Evolutionary conservation across 2,888 invertebrate species (phyloP), one percentile per base, ranked within the genome.

Genomic region (Colostygia pectinataria): DNA sequence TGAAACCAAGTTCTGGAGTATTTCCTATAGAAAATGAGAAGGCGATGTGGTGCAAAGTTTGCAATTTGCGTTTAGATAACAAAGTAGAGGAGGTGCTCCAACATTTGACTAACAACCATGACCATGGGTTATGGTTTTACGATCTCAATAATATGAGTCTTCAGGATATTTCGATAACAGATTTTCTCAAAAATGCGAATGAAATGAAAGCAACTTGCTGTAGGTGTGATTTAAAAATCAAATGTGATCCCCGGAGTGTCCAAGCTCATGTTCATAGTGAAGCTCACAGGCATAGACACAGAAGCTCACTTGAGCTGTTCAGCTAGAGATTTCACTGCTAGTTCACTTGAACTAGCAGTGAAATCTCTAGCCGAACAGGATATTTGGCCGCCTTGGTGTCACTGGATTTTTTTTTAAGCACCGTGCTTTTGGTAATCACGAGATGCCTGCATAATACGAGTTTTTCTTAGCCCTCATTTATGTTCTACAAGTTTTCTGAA

Each of bases 21-120:
- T 37, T 37, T 27, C 9, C 37, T 9, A 4, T 27, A 6, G 37
- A 37, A 7, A 13, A 36, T 36, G 13, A 14, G 13, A 37, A n/a
- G n/a, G 10, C 5, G 8, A 37, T 37, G 37, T 37, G 37, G 37
- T 37, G 37, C 15, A 37, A 37, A 27, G 7, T 37, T 5, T 37
- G 37, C 15, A 15, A 37, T 27, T 15, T 27, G 27, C 27, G 15
- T 6, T 9, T 27, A 5, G 13, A n/a, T 8, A 25, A 37, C 1
- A 14, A 15, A 3, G 27, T 15, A 7, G 37, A 37, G 1, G 27
- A 27, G 2, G 25, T 37, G 3, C 25, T 37, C 4, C 7, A 27
- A 1, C 37, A 37, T 5, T n/a, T 37, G 2, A 15, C 9, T 15
- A 24, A 27, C 9, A 25, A 6, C 10, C 1, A n/a, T 7, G 15